These are phyloP conservation scores for Eristalinus sepulchralis DNA, from an alignment of 2,888 invertebrate genomes.

Conservation along the genomic window DNA sequence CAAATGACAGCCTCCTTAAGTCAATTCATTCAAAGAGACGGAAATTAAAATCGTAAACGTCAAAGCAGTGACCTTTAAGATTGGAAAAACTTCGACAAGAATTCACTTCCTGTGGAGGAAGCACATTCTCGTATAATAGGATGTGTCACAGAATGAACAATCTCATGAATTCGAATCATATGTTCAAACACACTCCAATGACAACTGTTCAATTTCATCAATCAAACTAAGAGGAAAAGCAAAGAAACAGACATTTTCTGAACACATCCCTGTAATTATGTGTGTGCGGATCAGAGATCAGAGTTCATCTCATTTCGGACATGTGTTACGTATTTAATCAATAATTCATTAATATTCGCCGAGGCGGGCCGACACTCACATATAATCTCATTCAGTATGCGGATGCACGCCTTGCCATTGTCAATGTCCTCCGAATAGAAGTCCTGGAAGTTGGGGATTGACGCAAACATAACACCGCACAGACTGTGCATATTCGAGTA, in stretches of 20 bases:
- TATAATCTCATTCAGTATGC: conserved; percentile 98
- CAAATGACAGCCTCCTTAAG: neutral
- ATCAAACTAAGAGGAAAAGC: conserved; percentile 38
- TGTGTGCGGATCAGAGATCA: conserved; percentile 28
- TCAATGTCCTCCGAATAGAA: conserved; percentile 99
- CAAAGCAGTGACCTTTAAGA: neutral
- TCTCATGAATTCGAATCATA: neutral
- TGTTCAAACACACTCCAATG: neutral
- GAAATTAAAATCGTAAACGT: conserved; percentile 10
- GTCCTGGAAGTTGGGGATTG: conserved; percentile 98
- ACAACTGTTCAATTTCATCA: conserved; percentile 26
- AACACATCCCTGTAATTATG: conserved; percentile 35
- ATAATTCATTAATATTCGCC: conserved; percentile 31
- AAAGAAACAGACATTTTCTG: neutral
- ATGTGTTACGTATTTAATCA: conserved; percentile 35
- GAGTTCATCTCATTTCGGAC: neutral
- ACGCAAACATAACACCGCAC: conserved; percentile 97
- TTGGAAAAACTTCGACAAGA: neutral
- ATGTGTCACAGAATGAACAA: neutral
- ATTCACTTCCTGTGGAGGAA: neutral
- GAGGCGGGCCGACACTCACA: conserved; percentile 82
- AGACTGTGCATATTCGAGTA: conserved; percentile 82
- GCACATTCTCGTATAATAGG: neutral
- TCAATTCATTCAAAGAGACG: neutral
- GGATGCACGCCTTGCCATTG: conserved; percentile 98